Evolutionary conservation across 30 jellyfish, hydroid and myxozoan genomes (phyloP), one percentile per base, ranked within the genome.

Genomic region (Aurelia sp.): DNA sequence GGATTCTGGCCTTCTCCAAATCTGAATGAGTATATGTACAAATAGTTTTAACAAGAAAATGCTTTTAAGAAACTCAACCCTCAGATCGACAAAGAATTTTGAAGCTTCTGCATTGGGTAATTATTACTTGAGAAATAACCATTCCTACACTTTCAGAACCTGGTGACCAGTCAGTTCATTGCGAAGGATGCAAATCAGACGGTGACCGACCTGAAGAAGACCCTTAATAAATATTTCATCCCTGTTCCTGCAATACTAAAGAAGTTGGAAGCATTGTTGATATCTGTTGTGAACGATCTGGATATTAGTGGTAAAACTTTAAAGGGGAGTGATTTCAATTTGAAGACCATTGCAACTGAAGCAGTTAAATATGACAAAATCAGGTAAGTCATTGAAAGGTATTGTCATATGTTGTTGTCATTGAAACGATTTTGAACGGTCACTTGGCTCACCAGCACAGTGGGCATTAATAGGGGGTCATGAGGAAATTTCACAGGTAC

Each of bases 321-420:
- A 52, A 61, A 78, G 7, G 97, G 87, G 57, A 96, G 97, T 60
- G 88, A 79, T 35, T 97, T 89, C 57, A 78, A 77, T 44, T 71
- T 94, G 78, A 78, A 88, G 72, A 55, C 55, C 38, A n/a, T 80
- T 30, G 63, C 97, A 44, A 90, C 66, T 30, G 89, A 86, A 22
- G 81, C 80, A 11, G 31, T 35, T 33, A 67, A 60, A 30, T 92
- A 92, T 75, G 98, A 92, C 57, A 44, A 71, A 10, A 65, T 92
- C 76, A 81, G 98, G 98, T 92, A 30, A 3, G 72, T 40, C 33
- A 27, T 1, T 27, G 33, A 27, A 27, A 27, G 33, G 33, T 27
- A 27, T 2, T 27, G 33, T 27, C 33, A 27, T 27, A 27, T 0
- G 33, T 44, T 44, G 16, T 44, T 44, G 58, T 30, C 20, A 19